These are phyloP conservation scores for Argopecten irradians DNA, from an alignment of 1,140 invertebrate genomes.

Conservation along the genomic window DNA sequence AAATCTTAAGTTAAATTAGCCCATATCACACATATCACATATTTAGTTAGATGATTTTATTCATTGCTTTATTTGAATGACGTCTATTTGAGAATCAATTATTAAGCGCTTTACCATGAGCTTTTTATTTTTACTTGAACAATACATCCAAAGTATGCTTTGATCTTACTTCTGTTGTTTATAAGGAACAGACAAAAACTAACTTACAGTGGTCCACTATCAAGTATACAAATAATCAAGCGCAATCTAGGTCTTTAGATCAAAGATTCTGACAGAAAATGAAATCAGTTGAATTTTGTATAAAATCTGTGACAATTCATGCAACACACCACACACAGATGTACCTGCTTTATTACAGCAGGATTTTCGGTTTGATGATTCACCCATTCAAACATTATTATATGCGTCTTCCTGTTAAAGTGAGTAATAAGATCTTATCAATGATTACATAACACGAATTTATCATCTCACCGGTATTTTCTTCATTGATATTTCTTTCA, in stretches of 20 bases:
- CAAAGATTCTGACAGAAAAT: neutral
- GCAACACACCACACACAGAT: neutral
- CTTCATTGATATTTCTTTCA: neutral
- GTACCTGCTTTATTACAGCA: neutral
- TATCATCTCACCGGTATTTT: neutral
- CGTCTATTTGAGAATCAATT: no score
- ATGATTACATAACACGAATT: neutral
- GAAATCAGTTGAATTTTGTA: neutral
- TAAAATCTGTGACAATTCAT: neutral
- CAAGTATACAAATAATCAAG: no score
- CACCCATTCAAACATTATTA: neutral
- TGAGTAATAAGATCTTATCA: constrained; percentile 13
- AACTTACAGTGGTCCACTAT: no score
- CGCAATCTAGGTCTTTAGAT: neutral
- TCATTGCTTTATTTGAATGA: no score
- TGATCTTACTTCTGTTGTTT: no score
- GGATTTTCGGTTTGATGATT: neutral
- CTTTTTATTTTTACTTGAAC: no score
- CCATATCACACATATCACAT: no score
- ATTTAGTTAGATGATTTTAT: no score
- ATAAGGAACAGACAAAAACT: no score
- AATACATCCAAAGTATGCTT: no score
- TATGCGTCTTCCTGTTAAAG: neutral
- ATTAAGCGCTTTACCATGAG: no score
- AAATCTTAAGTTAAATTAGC: no score